Conservation (phyloP, 2,797 vertebrate species). For the Hippopotamyrus pictus region DNA sequence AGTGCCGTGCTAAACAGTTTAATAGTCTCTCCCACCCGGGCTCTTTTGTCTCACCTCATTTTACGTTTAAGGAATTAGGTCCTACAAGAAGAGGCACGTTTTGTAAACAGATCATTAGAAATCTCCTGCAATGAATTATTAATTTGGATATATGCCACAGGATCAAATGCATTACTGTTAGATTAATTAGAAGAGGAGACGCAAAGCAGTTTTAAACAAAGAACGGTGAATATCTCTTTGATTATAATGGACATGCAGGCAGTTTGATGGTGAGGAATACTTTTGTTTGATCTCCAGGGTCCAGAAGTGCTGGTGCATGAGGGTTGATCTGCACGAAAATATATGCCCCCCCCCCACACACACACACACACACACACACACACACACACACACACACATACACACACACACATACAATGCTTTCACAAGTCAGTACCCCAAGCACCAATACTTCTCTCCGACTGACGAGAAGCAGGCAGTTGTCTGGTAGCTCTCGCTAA, state of each 20-base stretch:
- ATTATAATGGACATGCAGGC: background rate
- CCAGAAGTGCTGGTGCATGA: background rate
- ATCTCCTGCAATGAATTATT: background rate
- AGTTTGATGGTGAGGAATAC: background rate
- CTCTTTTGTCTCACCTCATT: conserved; percentile 17
- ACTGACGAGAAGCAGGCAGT: background rate
- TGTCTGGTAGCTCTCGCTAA: conserved; percentile 9
- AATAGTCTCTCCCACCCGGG: background rate
- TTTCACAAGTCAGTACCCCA: background rate
- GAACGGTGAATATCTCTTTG: background rate
- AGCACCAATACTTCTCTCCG: background rate
- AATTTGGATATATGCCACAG: background rate
- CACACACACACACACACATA: background rate
- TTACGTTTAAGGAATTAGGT: conserved; percentile 15
- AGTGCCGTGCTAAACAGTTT: conserved; percentile 4
- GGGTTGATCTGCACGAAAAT: background rate
- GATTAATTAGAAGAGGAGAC: background rate
- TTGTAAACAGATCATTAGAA: conserved; percentile 10
- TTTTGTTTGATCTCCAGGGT: background rate
- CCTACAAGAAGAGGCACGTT: conserved; percentile 27
- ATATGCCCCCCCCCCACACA: background rate
- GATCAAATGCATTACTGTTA: conserved; percentile 1
- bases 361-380: background rate
- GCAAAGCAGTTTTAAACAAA: background rate
- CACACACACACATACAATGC: background rate